phyloP scores from a whole-genome alignment of 2,797 vertebrate species.

The Crenuchus spilurus region DNA sequence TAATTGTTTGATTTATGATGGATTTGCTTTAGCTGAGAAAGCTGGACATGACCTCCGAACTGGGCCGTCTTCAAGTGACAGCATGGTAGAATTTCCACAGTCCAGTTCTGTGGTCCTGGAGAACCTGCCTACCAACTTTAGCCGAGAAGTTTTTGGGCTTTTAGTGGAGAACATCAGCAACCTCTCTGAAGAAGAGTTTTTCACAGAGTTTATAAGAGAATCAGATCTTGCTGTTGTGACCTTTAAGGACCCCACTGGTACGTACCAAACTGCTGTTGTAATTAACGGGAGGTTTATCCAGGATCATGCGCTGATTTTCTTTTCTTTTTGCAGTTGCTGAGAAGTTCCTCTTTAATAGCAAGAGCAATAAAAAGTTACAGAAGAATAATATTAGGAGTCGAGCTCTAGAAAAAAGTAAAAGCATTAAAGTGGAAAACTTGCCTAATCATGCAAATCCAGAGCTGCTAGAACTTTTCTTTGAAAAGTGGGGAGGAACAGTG shows the following conservation, averaged over 20 bases:
- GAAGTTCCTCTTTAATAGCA: constrained; percentile 67
- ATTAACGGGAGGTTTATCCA: no score
- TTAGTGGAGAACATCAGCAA: constrained; percentile 67
- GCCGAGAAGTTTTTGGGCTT: constrained; percentile 60
- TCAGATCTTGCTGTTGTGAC: constrained; percentile 60
- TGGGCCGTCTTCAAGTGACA: background rate
- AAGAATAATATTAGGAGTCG: constrained; percentile 63
- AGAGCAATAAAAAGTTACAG: constrained; percentile 58
- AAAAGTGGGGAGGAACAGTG: constrained; percentile 71
- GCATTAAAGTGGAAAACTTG: constrained; percentile 81
- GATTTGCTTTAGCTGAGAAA: no score
- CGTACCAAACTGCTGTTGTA: background rate
- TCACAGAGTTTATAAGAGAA: constrained; percentile 69
- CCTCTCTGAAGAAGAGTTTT: constrained; percentile 51
- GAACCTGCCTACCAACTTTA: constrained; percentile 48
- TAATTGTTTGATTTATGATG: no score
- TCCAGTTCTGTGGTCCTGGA: constrained; percentile 60
- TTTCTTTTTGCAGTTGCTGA: constrained; percentile 59
- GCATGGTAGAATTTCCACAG: background rate
- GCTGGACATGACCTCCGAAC: background rate
- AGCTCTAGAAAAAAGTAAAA: constrained; percentile 7
- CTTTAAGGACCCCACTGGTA: constrained; percentile 64
- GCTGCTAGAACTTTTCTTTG: constrained; percentile 80
- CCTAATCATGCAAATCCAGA: constrained; percentile 59
- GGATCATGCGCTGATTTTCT: no score